Conservation (phyloP, 2,888 invertebrate genomes). For the Nezara viridula region DNA sequence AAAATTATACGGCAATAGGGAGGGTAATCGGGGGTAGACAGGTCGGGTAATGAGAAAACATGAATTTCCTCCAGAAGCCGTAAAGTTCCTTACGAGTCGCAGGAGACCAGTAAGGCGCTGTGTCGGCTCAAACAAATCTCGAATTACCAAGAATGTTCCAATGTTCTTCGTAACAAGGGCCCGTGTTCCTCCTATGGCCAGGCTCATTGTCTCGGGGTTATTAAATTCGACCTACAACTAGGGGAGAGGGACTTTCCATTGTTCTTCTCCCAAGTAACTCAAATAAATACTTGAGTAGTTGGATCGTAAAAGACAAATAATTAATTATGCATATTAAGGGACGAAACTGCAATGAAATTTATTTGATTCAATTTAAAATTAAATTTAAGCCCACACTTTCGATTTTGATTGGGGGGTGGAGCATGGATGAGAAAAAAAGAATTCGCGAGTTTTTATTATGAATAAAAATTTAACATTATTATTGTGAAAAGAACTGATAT, state of each 20-base stretch:
- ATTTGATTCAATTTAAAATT: too few relatives aligned
- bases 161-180: slow-evolving; percentile 22
- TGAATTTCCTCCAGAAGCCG: background rate
- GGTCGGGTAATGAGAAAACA: slow-evolving; percentile 14
- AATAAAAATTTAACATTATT: too few relatives aligned
- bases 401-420: too few relatives aligned
- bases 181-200: background rate
- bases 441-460: too few relatives aligned
- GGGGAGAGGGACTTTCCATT: background rate
- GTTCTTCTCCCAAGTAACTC: background rate
- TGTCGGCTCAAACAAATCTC: slow-evolving; percentile 22
- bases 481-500: too few relatives aligned
- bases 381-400: too few relatives aligned
- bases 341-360: background rate
- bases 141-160: background rate
- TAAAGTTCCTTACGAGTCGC: slow-evolving; percentile 24
- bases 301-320: background rate
- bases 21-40: background rate
- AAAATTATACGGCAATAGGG: background rate
- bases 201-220: background rate
- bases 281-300: background rate
- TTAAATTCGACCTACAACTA: background rate
- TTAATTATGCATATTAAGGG: background rate
- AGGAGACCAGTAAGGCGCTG: background rate
- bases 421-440: too few relatives aligned